Conservation (phyloP, 1,140 invertebrate genomes). For the Pissodes strobi region DNA sequence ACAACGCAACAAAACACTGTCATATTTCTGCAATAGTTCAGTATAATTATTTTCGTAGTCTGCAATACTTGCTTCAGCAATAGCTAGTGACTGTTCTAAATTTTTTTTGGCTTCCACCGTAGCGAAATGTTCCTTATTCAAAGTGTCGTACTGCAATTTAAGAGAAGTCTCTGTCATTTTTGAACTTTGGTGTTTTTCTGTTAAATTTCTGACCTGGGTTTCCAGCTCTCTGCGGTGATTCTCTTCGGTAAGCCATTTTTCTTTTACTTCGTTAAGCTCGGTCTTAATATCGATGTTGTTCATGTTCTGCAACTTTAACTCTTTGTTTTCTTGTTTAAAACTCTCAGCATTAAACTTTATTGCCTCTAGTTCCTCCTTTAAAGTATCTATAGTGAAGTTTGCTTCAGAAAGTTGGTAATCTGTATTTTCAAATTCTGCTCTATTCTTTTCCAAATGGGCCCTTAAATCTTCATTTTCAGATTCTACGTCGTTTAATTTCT, state of each 20-base stretch:
- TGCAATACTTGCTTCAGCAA: conserved; percentile 18
- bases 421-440: conserved; percentile 58
- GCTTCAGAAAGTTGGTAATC: conserved; percentile 54
- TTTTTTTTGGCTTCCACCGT: conserved; percentile 35
- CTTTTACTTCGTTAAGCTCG: conserved; percentile 42
- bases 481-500: conserved; percentile 39
- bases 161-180: conserved; percentile 49
- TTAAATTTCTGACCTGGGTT: conserved; percentile 38
- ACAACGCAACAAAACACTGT: conserved; percentile 24
- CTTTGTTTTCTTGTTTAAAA: conserved; percentile 48
- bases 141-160: conserved; percentile 46
- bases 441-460: conserved; percentile 53
- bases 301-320: conserved; percentile 47
- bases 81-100: conserved; percentile 36
- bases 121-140: conserved; percentile 44
- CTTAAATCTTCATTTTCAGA: conserved; percentile 49
- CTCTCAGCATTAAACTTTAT: conserved; percentile 51
- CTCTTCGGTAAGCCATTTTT: conserved; percentile 43
- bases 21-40: conserved; percentile 34
- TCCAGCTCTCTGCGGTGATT: conserved; percentile 40
- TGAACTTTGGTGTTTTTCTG: conserved; percentile 44
- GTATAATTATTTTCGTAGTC: conserved; percentile 38
- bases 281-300: conserved; percentile 48
- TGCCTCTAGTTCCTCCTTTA: conserved; percentile 52
- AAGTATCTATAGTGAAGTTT: conserved; percentile 46